Percentiles rank a stretch among this genome's conserved stretches.
These are phyloP conservation scores for Embiotoca jacksoni DNA, from an alignment of 2,113 vertebrate species.

Conservation along the genomic window DNA sequence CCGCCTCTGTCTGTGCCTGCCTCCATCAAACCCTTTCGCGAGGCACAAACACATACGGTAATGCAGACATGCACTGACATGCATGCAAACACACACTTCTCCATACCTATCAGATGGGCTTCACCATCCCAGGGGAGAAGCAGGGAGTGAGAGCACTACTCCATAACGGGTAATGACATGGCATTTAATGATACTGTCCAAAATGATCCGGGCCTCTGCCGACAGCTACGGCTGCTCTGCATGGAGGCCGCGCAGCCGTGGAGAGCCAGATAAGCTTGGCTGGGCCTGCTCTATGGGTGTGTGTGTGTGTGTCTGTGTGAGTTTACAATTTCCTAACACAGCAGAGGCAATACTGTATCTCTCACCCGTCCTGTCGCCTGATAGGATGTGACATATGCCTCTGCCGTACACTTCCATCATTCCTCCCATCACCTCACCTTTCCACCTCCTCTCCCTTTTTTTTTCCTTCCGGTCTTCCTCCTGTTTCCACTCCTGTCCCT, in stretches of 20 bases:
- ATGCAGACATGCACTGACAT: conserved; percentile 46
- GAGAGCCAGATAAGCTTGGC: conserved; percentile 93
- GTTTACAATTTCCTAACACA: conserved; percentile 61
- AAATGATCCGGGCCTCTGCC: conserved; percentile 92
- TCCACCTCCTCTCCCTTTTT: conserved; percentile 45
- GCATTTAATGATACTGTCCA: conserved; percentile 99
- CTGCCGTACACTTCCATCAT: conserved; percentile 82
- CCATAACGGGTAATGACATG: conserved; percentile 99
- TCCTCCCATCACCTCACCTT: conserved; percentile 65
- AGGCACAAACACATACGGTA: conserved; percentile 59
- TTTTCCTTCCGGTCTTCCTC: conserved; percentile 50
- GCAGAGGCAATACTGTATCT: conserved; percentile 86
- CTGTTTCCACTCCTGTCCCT: conserved; percentile 3
- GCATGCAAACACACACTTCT: conserved; percentile 71
- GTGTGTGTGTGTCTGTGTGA: conserved; percentile 44
- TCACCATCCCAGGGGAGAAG: conserved; percentile 87
- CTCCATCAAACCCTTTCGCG: conserved; percentile 54
- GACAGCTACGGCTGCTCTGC: conserved; percentile 89
- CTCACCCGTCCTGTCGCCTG: conserved; percentile 90
- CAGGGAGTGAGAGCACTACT: conserved; percentile 91
- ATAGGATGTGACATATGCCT: conserved; percentile 93
- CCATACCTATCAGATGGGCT: conserved; percentile 79
- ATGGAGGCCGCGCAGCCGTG: conserved; percentile 85
- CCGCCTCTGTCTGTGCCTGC: conserved; percentile 60
- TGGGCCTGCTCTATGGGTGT: conserved; percentile 79